Base-by-base conservation (phyloP, 2,113 vertebrate genomes). In the Pantherophis guttatus region DNA sequence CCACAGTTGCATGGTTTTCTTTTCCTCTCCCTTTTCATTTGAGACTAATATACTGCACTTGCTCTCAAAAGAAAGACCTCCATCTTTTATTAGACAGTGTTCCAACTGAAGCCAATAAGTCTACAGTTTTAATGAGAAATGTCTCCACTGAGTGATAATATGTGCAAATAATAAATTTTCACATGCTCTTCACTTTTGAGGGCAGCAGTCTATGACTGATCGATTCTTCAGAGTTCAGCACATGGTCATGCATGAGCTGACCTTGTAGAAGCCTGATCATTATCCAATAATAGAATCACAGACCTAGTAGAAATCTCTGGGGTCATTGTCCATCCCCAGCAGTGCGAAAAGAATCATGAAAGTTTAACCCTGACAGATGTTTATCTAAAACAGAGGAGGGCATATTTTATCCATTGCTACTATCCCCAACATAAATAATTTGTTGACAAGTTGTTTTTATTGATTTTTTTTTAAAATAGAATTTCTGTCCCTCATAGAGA, bases 111-210 rank as follows among this genome's bases (percentile, higher is more conserved):
- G 81, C 65, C 19, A 26, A 89, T 58, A 85, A 10, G 54, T 59
- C 44, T 86, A 85, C 70, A 33, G 10, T 86, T 86, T 90, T 90
- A 93, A 86, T 59, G 70, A 58, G n/a, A 59, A 90, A 59, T 86
- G 11, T 53, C 55, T 52, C 29, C 48, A 86, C 33, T 86, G 75
- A 55, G 48, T 62, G 55, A 26, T 93, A 59, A 93, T 33, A 86
- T 62, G 86, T 26, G 55, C 92, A n/a, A 86, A 62, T 86, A 90
- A 90, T 93, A 93, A 90, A 65, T 93, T 81, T 90, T 50, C 44
- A 90, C 55, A 53, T 39, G 57, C 55, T 90, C 26, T 86, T 93
- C 33, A 54, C 57, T 89, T 86, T 48, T 86, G 33, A 65, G 13
- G 26, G 91, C 86, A 90, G 65, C 91, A 94, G 29, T 53, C 48